Base-by-base conservation (phyloP, 2,888 invertebrate species). In the Bellardia pandia region DNA sequence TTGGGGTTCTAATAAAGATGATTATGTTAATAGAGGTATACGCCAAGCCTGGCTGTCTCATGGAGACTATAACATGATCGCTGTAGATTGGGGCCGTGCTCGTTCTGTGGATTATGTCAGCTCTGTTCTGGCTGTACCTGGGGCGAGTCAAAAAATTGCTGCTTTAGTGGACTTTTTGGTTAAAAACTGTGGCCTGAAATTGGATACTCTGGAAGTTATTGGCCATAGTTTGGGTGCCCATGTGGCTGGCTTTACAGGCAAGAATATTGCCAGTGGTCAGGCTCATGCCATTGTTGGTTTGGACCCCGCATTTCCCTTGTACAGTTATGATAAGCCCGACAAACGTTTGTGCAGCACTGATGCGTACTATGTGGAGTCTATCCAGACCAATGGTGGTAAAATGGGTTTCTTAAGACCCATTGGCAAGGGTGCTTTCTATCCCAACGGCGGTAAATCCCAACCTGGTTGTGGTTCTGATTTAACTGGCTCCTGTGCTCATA, bases 141-240 rank as follows among this genome's bases (percentile, higher is more conserved):
- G 86, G 9, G 90, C 91, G 14, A 93, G 92, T 2, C 79, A 83
- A 37, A 90, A 90, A 16, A 60, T 92, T 4, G 93, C 92, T 0
- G 66, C 42, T 0, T 88, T 93, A 9, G 86, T 93, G 6, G 91
- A 93, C 71, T 93, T 91, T 78, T 91, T 95, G 93, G 90, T 94
- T 8, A 56, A 94, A 93, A 1, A 88, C 93, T 89, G 94, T 93
- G 42, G 94, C 93, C 6, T 93, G 93, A 7, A 92, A 92, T 76
- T 94, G 93, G 13, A 94, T 93, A 0, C 91, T 93, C 86, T 95
- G 93, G 90, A 93, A 93, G 42, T 91, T 5, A 94, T 95, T 60
- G 95, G 95, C 0, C 95, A 95, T 86, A 95, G 95, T 88, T 93
- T 95, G 78, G 95, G 95, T 4, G 95, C 95, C 8, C 95, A 95